phyloP scores from a whole-genome alignment of 2,797 vertebrate genomes.

The Myotis vivesi region DNA sequence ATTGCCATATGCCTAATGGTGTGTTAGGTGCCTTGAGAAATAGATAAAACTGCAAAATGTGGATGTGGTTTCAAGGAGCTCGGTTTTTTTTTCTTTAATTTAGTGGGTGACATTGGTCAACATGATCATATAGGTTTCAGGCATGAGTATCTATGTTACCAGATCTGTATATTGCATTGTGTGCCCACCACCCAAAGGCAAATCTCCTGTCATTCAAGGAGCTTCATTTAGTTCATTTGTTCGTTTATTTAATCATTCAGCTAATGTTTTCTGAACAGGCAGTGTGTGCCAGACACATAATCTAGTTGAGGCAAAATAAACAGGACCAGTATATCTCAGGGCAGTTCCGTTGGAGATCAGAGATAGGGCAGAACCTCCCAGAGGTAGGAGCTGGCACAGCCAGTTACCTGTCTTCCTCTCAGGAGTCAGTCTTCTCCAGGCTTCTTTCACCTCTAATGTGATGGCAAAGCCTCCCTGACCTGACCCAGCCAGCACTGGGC shows the following conservation, averaged over 20 bases:
- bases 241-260: neutral
- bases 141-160: too few relatives aligned
- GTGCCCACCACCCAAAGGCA: too few relatives aligned
- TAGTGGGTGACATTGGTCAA: too few relatives aligned
- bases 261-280: neutral
- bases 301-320: neutral
- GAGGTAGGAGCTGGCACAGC: neutral
- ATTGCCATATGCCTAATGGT: neutral
- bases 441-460: neutral
- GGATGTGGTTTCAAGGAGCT: neutral
- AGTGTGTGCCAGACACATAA: neutral
- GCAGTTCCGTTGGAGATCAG: neutral
- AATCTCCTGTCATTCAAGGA: neutral
- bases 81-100: too few relatives aligned
- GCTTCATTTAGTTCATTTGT: neutral
- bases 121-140: too few relatives aligned
- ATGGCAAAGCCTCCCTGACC: neutral
- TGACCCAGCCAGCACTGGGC: neutral
- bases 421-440: neutral
- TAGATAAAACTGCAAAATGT: neutral
- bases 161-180: too few relatives aligned
- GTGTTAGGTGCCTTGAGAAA: neutral
- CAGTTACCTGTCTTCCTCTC: neutral
- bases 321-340: neutral
- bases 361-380: neutral